phyloP scores from a whole-genome alignment of 2,113 vertebrate genomes.

The Forbesichthys agassizii region DNA sequence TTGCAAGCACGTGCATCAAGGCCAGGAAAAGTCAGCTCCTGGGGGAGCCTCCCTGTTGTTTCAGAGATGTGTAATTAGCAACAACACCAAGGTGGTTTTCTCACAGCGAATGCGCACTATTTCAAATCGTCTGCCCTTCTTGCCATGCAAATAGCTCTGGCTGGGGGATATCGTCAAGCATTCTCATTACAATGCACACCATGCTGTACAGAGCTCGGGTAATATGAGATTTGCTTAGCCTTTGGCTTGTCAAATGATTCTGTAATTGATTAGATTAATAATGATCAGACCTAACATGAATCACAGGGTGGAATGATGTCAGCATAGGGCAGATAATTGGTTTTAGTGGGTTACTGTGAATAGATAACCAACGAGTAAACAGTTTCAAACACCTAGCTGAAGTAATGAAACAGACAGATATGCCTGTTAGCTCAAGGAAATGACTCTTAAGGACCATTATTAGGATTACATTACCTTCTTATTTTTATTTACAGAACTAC shows the following conservation, averaged over 20 bases:
- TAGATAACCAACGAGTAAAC: constrained; percentile 50
- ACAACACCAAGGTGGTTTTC: constrained; percentile 33
- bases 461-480: neutral
- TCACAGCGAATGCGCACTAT: constrained; percentile 48
- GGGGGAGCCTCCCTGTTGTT: constrained; percentile 45
- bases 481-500: constrained; percentile 1
- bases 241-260: constrained; percentile 75
- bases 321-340: constrained; percentile 52
- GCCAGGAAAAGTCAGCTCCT: constrained; percentile 52
- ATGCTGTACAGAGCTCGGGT: constrained; percentile 55
- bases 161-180: constrained; percentile 51
- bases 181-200: constrained; percentile 69
- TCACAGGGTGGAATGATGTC: constrained; percentile 57
- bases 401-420: constrained; percentile 13
- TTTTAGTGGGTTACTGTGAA: constrained; percentile 51
- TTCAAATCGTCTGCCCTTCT: constrained; percentile 49
- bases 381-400: constrained; percentile 27
- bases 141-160: constrained; percentile 40
- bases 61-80: constrained; percentile 66
- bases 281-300: constrained; percentile 68
- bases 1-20: constrained; percentile 43
- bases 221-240: constrained; percentile 73
- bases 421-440: constrained; percentile 16
- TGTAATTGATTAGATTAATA: constrained; percentile 80
- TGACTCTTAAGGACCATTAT: constrained; percentile 8